phyloP scores from a whole-genome alignment of 2,888 invertebrate genomes.

The Celastrina argiolus region DNA sequence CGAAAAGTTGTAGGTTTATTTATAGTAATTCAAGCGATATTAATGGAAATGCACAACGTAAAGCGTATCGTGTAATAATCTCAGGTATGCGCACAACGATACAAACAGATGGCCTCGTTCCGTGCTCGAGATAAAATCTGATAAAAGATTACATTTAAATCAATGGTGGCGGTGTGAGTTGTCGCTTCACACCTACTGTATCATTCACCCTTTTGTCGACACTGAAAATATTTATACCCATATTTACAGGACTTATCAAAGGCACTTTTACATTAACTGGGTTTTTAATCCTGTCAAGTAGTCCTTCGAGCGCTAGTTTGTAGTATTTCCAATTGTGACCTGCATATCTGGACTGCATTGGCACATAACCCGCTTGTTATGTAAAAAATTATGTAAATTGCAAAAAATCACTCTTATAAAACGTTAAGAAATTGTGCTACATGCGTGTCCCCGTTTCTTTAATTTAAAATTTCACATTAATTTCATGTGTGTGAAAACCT shows the following conservation, averaged over 20 bases:
- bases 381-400: slow-evolving; percentile 3
- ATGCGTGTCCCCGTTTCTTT: neutral
- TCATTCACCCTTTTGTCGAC: neutral
- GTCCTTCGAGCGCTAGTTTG: neutral
- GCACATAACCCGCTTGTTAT: neutral
- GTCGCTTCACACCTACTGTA: slow-evolving; percentile 4
- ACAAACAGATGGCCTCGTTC: slow-evolving; percentile 32
- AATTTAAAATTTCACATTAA: neutral
- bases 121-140: slow-evolving; percentile 30
- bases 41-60: neutral
- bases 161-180: neutral
- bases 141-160: slow-evolving; percentile 27
- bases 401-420: slow-evolving; percentile 9
- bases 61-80: neutral
- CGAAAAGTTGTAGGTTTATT: no score
- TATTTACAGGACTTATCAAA: neutral
- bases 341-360: neutral
- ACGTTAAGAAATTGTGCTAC: neutral
- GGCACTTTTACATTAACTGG: neutral
- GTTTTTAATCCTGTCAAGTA: neutral
- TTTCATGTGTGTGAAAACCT: neutral
- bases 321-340: neutral
- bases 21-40: neutral
- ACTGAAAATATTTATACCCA: neutral
- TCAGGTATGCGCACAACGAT: slow-evolving; percentile 27